Evolutionary conservation across 2,113 vertebrate species (phyloP).

Genomic region (Mesembrinibis cayennensis): DNA sequence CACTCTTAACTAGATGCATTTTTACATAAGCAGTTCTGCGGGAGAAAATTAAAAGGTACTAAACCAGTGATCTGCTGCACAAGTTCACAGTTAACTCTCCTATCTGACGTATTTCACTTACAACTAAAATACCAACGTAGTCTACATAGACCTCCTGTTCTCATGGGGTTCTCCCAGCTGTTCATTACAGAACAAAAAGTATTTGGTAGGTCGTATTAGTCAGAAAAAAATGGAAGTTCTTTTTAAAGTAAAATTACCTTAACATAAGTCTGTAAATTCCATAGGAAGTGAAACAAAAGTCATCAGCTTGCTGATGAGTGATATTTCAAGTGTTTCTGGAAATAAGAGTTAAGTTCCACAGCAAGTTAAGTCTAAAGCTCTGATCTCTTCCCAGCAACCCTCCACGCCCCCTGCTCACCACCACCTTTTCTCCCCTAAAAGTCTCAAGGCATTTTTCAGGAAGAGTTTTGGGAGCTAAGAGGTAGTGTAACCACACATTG

Average conservation of each 20-base stretch:
- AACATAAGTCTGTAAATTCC: slow-evolving; percentile 1
- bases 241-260: background rate
- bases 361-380: background rate
- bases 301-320: background rate
- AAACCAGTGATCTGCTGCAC: background rate
- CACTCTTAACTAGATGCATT: background rate
- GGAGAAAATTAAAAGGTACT: background rate
- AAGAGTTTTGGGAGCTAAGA: background rate
- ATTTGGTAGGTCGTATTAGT: background rate
- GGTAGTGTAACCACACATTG: background rate
- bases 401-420: background rate
- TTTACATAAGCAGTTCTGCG: background rate
- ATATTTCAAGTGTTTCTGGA: background rate
- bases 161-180: background rate
- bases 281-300: slow-evolving; percentile 67
- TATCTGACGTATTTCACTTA: background rate
- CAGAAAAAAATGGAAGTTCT: background rate
- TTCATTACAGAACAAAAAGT: slow-evolving; percentile 16
- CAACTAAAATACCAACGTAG: background rate
- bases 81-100: background rate
- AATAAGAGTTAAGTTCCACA: background rate
- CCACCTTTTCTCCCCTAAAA: background rate
- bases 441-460: background rate
- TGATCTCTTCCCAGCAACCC: background rate
- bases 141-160: background rate